Conservation (phyloP, 2,888 invertebrate genomes). For the Drosophila anomalata region DNA sequence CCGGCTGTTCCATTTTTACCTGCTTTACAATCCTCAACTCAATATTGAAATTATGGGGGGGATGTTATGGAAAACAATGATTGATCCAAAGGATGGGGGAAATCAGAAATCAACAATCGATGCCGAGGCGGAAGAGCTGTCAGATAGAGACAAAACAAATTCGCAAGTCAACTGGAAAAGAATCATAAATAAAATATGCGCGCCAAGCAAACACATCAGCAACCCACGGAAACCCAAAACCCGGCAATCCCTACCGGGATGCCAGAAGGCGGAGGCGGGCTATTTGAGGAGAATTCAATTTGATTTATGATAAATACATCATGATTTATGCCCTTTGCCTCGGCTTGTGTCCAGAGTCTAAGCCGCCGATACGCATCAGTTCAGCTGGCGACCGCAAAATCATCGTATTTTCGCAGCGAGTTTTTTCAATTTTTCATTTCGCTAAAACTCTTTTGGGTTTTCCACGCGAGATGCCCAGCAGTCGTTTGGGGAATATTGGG, state of each 20-base stretch:
- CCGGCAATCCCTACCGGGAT: conserved; percentile 16
- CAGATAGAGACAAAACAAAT: conserved; percentile 54
- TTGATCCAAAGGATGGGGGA: conserved; percentile 19
- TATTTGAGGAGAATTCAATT: conserved; percentile 66
- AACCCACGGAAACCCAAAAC: conserved; percentile 10
- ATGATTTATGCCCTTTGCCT: conserved; percentile 76
- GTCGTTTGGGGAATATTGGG: conserved; percentile 23
- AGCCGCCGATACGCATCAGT: conserved; percentile 55
- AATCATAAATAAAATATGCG: conserved; percentile 74
- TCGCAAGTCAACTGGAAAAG: conserved; percentile 68
- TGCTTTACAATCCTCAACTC: conserved; percentile 16
- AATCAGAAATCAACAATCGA: conserved; percentile 29
- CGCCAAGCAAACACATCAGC: conserved; percentile 52
- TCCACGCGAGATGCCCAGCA: conserved; percentile 18
- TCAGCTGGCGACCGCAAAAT: conserved; percentile 59
- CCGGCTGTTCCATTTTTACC: conserved; percentile 6
- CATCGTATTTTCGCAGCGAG: conserved; percentile 47
- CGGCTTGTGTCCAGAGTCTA: conserved; percentile 62
- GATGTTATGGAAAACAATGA: conserved; percentile 22
- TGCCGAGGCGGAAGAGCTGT: conserved; percentile 40
- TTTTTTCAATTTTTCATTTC: conserved; percentile 65
- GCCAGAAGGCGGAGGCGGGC: conserved; percentile 9
- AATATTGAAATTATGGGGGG: not conserved
- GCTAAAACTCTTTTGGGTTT: conserved; percentile 53
- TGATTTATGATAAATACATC: conserved; percentile 77